Evolutionary conservation across 2,113 vertebrate genomes (phyloP).

Genomic region (sheep (Ovis aries)): DNA sequence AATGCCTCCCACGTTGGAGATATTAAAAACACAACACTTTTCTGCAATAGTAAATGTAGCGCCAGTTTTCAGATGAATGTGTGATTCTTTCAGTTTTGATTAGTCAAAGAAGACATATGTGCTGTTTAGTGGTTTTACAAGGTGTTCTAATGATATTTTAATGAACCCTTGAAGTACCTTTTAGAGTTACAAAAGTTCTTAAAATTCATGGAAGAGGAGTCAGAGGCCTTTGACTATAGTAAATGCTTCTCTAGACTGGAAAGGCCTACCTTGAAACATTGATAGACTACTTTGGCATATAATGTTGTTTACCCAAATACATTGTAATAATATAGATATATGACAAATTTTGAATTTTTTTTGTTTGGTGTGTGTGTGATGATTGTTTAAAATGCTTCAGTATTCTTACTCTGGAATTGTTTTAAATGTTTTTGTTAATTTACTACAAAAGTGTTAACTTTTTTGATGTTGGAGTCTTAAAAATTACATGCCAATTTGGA

Average conservation of each 20-base stretch:
- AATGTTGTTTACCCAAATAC: neutral
- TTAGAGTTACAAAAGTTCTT: constrained; percentile 18
- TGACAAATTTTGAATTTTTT: neutral
- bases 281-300: neutral
- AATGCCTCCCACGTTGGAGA: neutral
- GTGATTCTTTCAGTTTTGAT: constrained; percentile 10
- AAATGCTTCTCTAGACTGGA: neutral
- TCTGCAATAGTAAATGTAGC: neutral
- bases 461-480: constrained; percentile 1
- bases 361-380: neutral
- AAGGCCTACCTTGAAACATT: neutral
- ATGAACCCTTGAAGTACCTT: neutral
- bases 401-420: neutral
- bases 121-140: constrained; percentile 29
- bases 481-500: neutral
- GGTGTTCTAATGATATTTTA: constrained; percentile 25
- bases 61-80: neutral
- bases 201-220: neutral
- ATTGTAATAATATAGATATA: neutral
- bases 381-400: constrained; percentile 9
- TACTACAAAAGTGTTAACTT: neutral
- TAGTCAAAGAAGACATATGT: neutral
- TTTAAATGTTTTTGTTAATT: constrained; percentile 26
- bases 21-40: neutral
- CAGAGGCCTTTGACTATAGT: neutral